A percentile compares a stretch with the other conserved stretches of the same genome.
Conservation (phyloP, 2,888 invertebrate species). For the Netelia virgata region DNA sequence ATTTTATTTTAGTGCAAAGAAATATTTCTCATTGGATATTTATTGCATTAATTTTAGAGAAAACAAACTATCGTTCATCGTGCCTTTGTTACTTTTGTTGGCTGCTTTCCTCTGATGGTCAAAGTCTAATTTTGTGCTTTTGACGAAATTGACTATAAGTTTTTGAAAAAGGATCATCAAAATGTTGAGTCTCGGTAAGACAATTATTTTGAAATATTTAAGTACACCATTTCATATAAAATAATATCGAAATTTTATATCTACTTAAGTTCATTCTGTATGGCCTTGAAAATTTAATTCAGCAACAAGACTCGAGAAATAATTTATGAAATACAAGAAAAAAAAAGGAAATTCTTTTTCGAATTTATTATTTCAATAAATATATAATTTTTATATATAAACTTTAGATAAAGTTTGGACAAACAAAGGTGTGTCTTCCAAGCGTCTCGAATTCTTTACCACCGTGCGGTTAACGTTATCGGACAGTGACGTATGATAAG, state of each 20-base stretch:
- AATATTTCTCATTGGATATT: no score
- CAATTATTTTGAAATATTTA: background rate
- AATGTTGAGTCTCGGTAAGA: slow-evolving; percentile 62
- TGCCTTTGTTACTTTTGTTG: background rate
- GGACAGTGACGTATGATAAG: background rate
- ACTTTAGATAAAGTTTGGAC: background rate
- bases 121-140: background rate
- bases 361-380: no score
- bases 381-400: no score
- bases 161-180: slow-evolving; percentile 19
- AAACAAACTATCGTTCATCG: background rate
- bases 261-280: background rate
- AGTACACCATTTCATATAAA: background rate
- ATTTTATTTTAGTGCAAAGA: no score
- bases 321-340: no score
- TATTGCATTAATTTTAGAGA: background rate
- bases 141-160: background rate
- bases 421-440: slow-evolving; percentile 2
- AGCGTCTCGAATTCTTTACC: background rate
- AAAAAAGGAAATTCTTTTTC: no score
- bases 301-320: no score
- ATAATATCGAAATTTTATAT: background rate
- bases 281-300: no score
- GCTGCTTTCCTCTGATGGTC: background rate
- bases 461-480: background rate